Conservation (phyloP, 2,888 invertebrate genomes). For the Nomada hirtipes region DNA sequence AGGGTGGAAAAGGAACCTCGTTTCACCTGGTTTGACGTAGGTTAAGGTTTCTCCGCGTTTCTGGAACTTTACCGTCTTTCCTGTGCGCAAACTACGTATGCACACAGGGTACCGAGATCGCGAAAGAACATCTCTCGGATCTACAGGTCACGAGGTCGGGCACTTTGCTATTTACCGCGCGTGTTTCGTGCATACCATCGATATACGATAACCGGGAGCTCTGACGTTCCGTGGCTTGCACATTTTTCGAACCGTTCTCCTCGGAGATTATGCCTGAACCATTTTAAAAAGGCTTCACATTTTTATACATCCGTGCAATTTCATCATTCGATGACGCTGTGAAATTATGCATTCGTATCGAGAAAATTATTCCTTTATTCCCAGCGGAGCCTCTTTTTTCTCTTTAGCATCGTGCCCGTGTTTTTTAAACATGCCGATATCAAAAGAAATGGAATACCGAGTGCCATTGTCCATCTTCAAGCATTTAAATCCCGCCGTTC, state of each 20-base stretch:
- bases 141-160: slow-evolving; percentile 52
- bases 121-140: slow-evolving; percentile 40
- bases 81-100: slow-evolving; percentile 12
- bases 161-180: slow-evolving; percentile 52
- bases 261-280: background rate
- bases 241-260: slow-evolving; percentile 6
- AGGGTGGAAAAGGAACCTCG: background rate
- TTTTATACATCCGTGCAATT: too few relatives aligned
- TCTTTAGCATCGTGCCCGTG: background rate
- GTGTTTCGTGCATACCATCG: slow-evolving; percentile 26
- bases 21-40: background rate
- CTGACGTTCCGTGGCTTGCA: slow-evolving; percentile 16
- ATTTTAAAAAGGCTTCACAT: background rate
- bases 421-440: background rate
- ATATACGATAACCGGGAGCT: slow-evolving; percentile 37
- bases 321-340: background rate
- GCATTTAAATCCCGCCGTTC: background rate
- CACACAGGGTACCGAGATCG: slow-evolving; percentile 30
- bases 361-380: background rate
- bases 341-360: background rate
- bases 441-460: slow-evolving; percentile 6
- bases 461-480: background rate
- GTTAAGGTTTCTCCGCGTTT: slow-evolving; percentile 22
- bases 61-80: slow-evolving; percentile 28
- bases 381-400: background rate